Evolutionary conservation across 2,113 vertebrate species (phyloP), one percentile per base, ranked within the genome.

Genomic region (Zapornia atra): DNA sequence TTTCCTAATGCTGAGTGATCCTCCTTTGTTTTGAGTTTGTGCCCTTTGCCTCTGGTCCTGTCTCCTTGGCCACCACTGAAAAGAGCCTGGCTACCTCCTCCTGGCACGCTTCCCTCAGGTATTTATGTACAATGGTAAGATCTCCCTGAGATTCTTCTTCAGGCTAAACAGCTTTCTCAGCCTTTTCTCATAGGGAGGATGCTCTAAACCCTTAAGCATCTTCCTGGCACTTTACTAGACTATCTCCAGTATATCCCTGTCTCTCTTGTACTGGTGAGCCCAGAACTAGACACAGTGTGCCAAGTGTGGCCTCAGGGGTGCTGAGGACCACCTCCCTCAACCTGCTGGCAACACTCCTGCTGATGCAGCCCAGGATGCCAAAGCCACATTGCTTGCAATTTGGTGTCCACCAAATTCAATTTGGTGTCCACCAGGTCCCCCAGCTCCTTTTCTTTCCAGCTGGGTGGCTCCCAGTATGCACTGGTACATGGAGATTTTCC

Each of bases 61-160:
- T 46, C 10, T 56, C 20, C 8, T 46, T 6, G 6, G 28, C 19
- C 28, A 40, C 1, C 3, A 34, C 61, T 26, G 20, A 51, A 40
- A 60, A 11, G 10, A 69, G 4, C 5, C 16, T 0, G 0, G 5
- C 51, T 65, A 25, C 5, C 2, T 21, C 54, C 50, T 78, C 25
- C 66, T 65, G 65, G 15, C 11, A 42, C 2, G 4, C 2, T 57
- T 12, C 17, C 29, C 24, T 71, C 29, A n/a, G 9, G 10, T 48
- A 44, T 64, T 21, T 34, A 28, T 40, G 6, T n/a, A 25, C 1
- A 50, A 26, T 60, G 18, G 26, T 15, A 61, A 26, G 17, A 18
- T 38, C 12, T 17, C 16, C 11, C 10, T 10, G 10, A 59, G 9
- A 13, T 24, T 33, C 44, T 50, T 31, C 63, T 69, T n/a, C 34